Evolutionary conservation across 2,113 vertebrate genomes (phyloP).

Genomic region (Hydrolagus affinis): DNA sequence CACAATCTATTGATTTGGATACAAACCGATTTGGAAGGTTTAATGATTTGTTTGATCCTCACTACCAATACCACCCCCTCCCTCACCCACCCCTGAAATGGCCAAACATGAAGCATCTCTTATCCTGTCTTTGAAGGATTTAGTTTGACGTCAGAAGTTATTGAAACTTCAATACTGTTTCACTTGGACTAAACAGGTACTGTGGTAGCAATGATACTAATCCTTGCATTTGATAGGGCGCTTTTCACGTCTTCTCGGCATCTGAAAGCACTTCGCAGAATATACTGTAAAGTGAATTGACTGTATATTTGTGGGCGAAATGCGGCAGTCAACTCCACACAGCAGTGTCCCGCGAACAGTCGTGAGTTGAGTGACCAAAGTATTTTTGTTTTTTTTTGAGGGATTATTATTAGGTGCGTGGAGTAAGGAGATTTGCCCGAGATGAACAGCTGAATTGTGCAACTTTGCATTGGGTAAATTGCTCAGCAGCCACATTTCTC

Average conservation of each 20-base stretch:
- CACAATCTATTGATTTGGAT: constrained; percentile 27
- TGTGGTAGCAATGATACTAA: too few relatives aligned
- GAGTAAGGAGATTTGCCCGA: too few relatives aligned
- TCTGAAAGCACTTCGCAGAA: too few relatives aligned
- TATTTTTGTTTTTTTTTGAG: too few relatives aligned
- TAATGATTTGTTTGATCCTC: constrained; percentile 3
- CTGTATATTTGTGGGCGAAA: too few relatives aligned
- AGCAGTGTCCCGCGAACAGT: too few relatives aligned
- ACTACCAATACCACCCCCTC: neutral
- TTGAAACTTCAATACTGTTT: neutral
- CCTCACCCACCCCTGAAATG: neutral
- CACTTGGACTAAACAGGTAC: neutral
- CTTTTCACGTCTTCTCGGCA: too few relatives aligned
- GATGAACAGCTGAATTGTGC: neutral
- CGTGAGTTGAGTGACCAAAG: too few relatives aligned
- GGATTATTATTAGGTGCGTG: too few relatives aligned
- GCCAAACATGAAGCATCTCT: constrained; percentile 5
- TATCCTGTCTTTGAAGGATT: neutral
- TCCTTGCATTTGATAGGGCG: too few relatives aligned
- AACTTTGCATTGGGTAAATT: neutral
- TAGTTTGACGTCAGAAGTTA: neutral
- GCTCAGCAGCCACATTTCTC: neutral
- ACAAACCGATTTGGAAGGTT: neutral
- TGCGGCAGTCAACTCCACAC: too few relatives aligned
- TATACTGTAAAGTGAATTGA: too few relatives aligned